Conservation (phyloP, 1,140 invertebrate species). For the Gonatopus flavifemur region DNA sequence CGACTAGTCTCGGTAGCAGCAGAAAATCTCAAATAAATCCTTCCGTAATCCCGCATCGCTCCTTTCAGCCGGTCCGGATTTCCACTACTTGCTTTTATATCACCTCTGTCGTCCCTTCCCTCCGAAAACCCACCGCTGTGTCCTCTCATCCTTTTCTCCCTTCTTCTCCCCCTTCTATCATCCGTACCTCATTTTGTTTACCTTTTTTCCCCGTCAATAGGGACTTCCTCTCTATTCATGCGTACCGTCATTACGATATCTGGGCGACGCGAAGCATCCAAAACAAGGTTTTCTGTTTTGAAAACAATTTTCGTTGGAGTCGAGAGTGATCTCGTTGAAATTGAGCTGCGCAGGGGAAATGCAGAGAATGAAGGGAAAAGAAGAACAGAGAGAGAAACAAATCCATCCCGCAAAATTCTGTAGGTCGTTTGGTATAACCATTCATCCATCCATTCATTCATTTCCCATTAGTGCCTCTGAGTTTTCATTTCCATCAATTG, state of each 20-base stretch:
- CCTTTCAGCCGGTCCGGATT: slow-evolving; percentile 54
- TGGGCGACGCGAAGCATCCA: slow-evolving; percentile 18
- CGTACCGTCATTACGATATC: slow-evolving; percentile 34
- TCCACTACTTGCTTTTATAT: slow-evolving; percentile 48
- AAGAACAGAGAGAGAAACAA: too few species aligned
- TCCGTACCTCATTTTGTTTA: slow-evolving; percentile 12
- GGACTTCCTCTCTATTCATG: slow-evolving; percentile 25
- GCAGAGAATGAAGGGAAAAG: too few species aligned
- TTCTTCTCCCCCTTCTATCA: slow-evolving; percentile 11
- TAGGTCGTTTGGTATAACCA: too few species aligned
- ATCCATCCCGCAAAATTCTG: too few species aligned
- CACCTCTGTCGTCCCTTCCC: slow-evolving; percentile 29
- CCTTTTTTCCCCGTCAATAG: slow-evolving; percentile 23
- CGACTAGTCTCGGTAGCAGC: slow-evolving; percentile 21
- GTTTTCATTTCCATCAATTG: too few species aligned
- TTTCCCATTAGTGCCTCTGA: too few species aligned
- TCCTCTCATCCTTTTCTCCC: slow-evolving; percentile 15
- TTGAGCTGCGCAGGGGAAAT: slow-evolving; percentile 27
- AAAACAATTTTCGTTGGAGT: slow-evolving; percentile 29
- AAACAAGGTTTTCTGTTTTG: slow-evolving; percentile 18
- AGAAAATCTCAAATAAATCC: slow-evolving; percentile 59
- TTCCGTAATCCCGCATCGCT: slow-evolving; percentile 54
- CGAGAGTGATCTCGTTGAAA: slow-evolving; percentile 12
- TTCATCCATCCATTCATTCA: too few species aligned
- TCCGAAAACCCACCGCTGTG: slow-evolving; percentile 23